These are phyloP conservation scores for Tangara arthus DNA, from an alignment of 2,797 vertebrate genomes.

Conservation along the genomic window DNA sequence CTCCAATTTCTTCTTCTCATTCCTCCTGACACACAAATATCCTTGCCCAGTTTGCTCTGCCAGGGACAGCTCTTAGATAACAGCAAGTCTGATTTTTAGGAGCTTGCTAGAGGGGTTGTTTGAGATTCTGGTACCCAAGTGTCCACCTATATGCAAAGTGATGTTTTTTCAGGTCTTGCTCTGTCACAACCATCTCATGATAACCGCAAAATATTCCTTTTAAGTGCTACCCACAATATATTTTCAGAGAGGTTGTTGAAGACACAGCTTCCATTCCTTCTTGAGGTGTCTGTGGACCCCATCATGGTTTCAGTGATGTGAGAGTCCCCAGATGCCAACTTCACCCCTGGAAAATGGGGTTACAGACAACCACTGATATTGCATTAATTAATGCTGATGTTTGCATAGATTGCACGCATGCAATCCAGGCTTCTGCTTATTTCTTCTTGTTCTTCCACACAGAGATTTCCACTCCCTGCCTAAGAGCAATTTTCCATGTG, in stretches of 20 bases:
- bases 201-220: not conserved
- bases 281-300: not conserved
- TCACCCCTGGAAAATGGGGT: not conserved
- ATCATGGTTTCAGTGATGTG: not conserved
- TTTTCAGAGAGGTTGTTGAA: not conserved
- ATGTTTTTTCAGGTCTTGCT: not conserved
- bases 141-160: not conserved
- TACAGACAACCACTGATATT: not conserved
- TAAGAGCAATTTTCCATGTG: not conserved
- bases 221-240: not conserved
- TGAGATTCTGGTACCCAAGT: not conserved
- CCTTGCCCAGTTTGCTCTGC: not conserved
- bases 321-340: not conserved
- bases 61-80: not conserved
- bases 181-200: not conserved
- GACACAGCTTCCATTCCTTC: not conserved
- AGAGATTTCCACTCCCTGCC: not conserved
- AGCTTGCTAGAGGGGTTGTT: not conserved
- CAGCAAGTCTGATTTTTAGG: not conserved
- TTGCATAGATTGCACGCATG: not conserved
- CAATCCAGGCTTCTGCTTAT: not conserved
- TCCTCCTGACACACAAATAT: not conserved
- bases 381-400: conserved; percentile 1
- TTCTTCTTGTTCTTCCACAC: not conserved
- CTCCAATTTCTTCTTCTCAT: not conserved